Base-by-base conservation (phyloP, 2,797 vertebrate genomes). In the Tachyglossus aculeatus region DNA sequence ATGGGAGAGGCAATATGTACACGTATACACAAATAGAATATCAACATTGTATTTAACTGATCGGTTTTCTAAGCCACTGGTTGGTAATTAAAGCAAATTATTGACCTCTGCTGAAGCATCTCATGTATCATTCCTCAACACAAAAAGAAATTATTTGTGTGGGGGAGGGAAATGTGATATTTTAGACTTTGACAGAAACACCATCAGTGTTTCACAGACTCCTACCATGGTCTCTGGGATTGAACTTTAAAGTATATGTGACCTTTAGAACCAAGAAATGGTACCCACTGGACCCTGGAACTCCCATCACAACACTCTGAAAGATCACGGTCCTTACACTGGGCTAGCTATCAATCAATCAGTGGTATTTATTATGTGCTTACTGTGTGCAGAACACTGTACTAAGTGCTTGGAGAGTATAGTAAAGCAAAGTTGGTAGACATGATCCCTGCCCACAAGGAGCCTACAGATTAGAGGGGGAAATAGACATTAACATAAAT, bases 71-170 rank as follows among this genome's bases (percentile, higher is more conserved):
- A 0, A 11, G n/a, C 13, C 47, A 24, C 52, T 40, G n/a, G 61
- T 72, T 27, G 54, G 66, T 38, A 69, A 70, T 67, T 70, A 80
- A 78, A 34, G 9, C 24, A 61, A 77, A 75, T 41, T 39, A 40
- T 14, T 59, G 53, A 67, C 67, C 38, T 60, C 59, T 63, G 47
- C 38, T 54, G n/a, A 19, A 43, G 9, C 27, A 53, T 29, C 40
- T 66, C 39, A 38, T 50, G 52, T 38, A 31, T 63, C 32, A 5
- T 32, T 51, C 64, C 66, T 64, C 54, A 59, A 45, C 36, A 34
- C 24, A 47, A 66, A 51, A 67, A 19, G 24, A 62, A 61, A 69
- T 15, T 2, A 15, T 56, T 66, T n/a, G 2, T n/a, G n/a, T n/a
- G 37, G 40, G 4, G 29, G 64, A 69, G 65, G 57, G 54, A 55